phyloP scores from a whole-genome alignment of 2,888 invertebrate genomes.

The Tetranychus piercei region DNA sequence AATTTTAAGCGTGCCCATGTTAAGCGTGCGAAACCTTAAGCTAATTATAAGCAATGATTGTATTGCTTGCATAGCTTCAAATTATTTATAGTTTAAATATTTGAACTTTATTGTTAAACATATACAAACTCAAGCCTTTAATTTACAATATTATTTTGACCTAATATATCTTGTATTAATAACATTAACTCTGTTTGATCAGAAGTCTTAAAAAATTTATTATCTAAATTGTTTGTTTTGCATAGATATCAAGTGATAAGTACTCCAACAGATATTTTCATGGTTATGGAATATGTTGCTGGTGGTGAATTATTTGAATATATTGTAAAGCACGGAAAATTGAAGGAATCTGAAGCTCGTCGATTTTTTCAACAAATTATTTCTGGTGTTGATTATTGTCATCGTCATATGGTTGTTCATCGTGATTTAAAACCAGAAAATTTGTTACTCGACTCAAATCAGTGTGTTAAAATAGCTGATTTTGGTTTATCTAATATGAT shows the following conservation, averaged over 20 bases:
- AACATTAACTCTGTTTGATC: too few relatives aligned
- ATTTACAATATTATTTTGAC: too few relatives aligned
- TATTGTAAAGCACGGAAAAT: conserved; percentile 92
- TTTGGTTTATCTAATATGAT: conserved; percentile 94
- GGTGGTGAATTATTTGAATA: conserved; percentile 99
- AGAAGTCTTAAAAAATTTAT: neutral
- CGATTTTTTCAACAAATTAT: conserved; percentile 99
- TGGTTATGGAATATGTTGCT: conserved; percentile 99
- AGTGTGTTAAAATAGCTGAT: conserved; percentile 92
- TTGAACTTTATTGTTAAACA: too few relatives aligned
- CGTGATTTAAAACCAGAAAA: conserved; percentile 96
- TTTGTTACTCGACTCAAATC: conserved; percentile 73
- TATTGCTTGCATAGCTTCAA: too few relatives aligned
- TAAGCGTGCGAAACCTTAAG: too few relatives aligned
- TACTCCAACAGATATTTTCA: conserved; percentile 97
- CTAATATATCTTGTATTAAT: too few relatives aligned
- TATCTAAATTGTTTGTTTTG: neutral
- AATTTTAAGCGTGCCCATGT: neutral
- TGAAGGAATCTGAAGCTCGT: conserved; percentile 90
- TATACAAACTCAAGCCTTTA: too few relatives aligned
- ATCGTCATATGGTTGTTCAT: conserved; percentile 98
- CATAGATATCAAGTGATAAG: conserved; percentile 68
- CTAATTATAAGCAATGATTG: too few relatives aligned
- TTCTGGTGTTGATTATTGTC: conserved; percentile 96
- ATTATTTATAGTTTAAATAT: too few relatives aligned